Evolutionary conservation across 2,797 vertebrate species (phyloP).

Genomic region (Bryconaethiops microstoma): DNA sequence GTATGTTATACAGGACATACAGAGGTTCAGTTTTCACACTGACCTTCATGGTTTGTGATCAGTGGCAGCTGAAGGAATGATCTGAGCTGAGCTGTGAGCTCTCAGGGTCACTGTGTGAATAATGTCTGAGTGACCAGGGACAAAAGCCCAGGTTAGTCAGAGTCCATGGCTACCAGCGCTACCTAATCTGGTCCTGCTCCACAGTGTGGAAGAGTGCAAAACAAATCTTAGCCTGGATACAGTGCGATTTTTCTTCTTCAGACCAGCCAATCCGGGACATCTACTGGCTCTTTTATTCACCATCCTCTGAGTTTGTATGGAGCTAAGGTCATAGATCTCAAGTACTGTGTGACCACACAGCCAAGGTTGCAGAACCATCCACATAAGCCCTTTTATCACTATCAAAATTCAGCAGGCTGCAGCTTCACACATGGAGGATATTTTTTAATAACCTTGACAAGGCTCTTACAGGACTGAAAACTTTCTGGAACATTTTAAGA

Average conservation of each 20-base stretch:
- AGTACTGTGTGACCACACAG: conserved; percentile 31
- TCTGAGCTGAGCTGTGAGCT: neutral
- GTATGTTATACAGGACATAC: neutral
- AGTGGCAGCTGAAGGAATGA: neutral
- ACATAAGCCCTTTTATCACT: conserved; percentile 22
- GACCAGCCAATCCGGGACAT: conserved; percentile 43
- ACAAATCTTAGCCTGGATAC: conserved; percentile 50
- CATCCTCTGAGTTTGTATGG: conserved; percentile 32
- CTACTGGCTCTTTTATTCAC: conserved; percentile 37
- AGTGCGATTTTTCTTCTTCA: neutral
- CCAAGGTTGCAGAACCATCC: conserved; percentile 37
- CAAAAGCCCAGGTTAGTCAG: neutral
- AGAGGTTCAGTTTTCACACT: neutral
- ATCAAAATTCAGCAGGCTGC: conserved; percentile 17
- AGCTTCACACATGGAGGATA: conserved; percentile 24
- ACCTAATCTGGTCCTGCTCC: neutral
- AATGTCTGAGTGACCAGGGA: neutral
- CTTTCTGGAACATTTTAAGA: conserved; percentile 10
- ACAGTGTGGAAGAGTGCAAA: conserved; percentile 10
- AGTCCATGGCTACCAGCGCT: conserved; percentile 3
- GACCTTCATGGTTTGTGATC: neutral
- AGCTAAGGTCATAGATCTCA: conserved; percentile 44
- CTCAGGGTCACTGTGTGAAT: neutral
- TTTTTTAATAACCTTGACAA: conserved; percentile 35
- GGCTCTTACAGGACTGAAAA: neutral